Conservation (phyloP, 2,113 vertebrate genomes). For the Alligator sinensis region DNA sequence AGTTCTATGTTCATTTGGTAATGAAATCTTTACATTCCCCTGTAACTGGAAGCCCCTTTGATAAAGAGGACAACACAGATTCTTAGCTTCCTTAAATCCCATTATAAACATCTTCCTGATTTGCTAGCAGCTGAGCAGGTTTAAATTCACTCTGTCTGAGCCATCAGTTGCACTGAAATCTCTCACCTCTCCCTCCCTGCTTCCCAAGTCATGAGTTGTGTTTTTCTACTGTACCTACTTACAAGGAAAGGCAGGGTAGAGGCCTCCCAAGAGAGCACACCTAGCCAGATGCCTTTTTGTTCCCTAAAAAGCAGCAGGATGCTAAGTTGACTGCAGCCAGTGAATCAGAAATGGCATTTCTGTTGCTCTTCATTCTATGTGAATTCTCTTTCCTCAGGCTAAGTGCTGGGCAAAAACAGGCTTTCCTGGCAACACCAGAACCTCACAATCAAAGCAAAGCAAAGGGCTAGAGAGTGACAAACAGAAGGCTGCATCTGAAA, state of each 20-base stretch:
- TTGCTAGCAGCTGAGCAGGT: neutral
- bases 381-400: slow-evolving; percentile 22
- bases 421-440: neutral
- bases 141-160: neutral
- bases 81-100: slow-evolving; percentile 47
- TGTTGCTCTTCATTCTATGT: neutral
- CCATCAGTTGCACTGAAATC: neutral
- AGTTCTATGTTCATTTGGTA: neutral
- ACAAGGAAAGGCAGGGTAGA: neutral
- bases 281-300: slow-evolving; percentile 5
- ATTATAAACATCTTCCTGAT: neutral
- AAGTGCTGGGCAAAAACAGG: neutral
- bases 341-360: slow-evolving; percentile 52
- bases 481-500: neutral
- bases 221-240: neutral
- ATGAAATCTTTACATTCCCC: neutral
- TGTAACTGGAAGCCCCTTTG: slow-evolving; percentile 29
- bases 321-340: slow-evolving; percentile 37
- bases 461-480: neutral
- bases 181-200: neutral
- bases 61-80: neutral
- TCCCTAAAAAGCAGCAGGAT: neutral
- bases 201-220: neutral
- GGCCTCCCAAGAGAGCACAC: slow-evolving; percentile 4
- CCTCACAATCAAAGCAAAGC: neutral